Base-by-base conservation (phyloP, 1,140 invertebrate species). In the Thalassaphorura encarpata region DNA sequence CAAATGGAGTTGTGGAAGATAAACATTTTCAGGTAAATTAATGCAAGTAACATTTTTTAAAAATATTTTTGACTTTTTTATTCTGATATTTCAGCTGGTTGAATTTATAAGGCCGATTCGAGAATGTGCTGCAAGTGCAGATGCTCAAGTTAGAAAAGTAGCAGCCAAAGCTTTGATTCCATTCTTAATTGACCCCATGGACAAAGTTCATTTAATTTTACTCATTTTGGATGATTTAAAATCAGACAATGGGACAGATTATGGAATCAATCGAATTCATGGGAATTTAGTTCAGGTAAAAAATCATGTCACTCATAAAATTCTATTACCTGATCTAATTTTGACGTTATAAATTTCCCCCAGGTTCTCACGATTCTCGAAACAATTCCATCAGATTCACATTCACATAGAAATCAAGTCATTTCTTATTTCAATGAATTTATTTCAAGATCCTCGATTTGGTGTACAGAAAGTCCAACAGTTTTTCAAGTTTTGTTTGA, bases 131-230 rank as follows among this genome's bases (percentile, higher is more conserved):
- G 66, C 72, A 31, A 79, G 80, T 69, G 69, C 73, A 58, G 76
- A 81, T 47, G 74, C 78, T 53, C 77, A 80, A 70, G 81, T 81
- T 33, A 72, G 85, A 66, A 72, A 79, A 64, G 69, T 87, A 54
- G 77, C 83, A 47, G 80, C 82, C 11, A 77, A 77, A 73, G 79
- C 85, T 42, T 69, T 84, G 11, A 75, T 78, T 26, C 75, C 83
- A 27, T 68, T 88, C 60, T 69, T 87, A 2, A 72, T 74, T 3
- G 69, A 70, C 3, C 33, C 56, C 15, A 39, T 29, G 43, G 67
- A 69, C 52, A 66, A 70, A 52, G 60, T 68, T 11, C 39, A 42
- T 18, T 43, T 58, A 1, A 33, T 52, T 0, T 8, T 19, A 8
- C 3, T 16, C 3, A 69, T 41, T 39, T 31, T 56, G 23, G 23